phyloP scores from a whole-genome alignment of 2,113 vertebrate species.

The Aphyosemion australe region DNA sequence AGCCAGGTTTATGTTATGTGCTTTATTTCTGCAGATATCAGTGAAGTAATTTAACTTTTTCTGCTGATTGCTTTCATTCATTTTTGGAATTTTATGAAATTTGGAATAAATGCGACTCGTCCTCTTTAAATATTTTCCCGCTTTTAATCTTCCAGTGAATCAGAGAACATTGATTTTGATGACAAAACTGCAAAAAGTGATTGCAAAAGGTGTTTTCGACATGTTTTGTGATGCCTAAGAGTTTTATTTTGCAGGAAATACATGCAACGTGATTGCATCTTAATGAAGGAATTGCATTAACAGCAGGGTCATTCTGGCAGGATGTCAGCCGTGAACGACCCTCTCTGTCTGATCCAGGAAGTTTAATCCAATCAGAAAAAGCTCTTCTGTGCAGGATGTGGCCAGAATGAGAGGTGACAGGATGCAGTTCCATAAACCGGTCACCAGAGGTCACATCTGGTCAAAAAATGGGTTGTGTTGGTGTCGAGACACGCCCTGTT shows the following conservation, averaged over 20 bases:
- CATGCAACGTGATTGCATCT: neutral
- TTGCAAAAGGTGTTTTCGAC: slow-evolving; percentile 1
- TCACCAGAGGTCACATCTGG: slow-evolving; percentile 65
- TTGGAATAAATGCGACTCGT: too few species aligned
- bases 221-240: slow-evolving; percentile 5
- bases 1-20: neutral
- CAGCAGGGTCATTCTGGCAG: slow-evolving; percentile 19
- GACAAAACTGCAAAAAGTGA: slow-evolving; percentile 4
- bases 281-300: slow-evolving; percentile 12
- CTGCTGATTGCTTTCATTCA: too few species aligned
- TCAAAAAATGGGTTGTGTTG: slow-evolving; percentile 12
- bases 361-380: slow-evolving; percentile 6
- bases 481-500: slow-evolving; percentile 62
- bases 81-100: too few species aligned
- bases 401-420: neutral
- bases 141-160: too few species aligned
- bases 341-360: slow-evolving; percentile 6
- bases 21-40: neutral
- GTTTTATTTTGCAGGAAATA: slow-evolving; percentile 4
- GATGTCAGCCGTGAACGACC: slow-evolving; percentile 6
- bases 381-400: slow-evolving; percentile 10
- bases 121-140: too few species aligned
- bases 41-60: too few species aligned
- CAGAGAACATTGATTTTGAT: neutral
- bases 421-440: slow-evolving; percentile 51